Evolutionary conservation across 1,140 invertebrate genomes (phyloP).

Genomic region (Drosophila seguyi): DNA sequence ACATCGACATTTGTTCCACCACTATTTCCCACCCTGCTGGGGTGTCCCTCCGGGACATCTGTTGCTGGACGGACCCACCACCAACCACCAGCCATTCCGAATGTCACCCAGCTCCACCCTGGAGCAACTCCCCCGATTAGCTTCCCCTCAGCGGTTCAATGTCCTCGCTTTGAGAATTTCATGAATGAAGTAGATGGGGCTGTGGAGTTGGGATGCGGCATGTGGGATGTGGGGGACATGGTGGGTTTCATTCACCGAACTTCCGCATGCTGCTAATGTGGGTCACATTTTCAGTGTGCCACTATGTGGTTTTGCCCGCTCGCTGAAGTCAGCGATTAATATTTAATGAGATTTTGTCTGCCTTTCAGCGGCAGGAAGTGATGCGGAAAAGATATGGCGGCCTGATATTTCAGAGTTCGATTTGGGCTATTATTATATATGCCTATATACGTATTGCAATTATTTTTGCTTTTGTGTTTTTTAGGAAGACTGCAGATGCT

Average conservation of each 20-base stretch:
- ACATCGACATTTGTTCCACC: too few species aligned
- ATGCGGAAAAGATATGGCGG: background rate
- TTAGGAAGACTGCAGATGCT: too few species aligned
- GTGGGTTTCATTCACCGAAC: conserved; percentile 61
- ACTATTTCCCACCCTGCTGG: conserved; percentile 2
- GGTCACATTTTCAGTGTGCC: conserved; percentile 49
- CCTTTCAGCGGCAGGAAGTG: conserved; percentile 29
- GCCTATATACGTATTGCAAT: background rate
- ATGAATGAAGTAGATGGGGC: conserved; percentile 64
- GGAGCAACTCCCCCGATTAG: conserved; percentile 67
- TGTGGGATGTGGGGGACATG: background rate
- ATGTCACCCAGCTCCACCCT: background rate
- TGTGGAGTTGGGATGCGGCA: conserved; percentile 16
- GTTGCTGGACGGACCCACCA: conserved; percentile 29
- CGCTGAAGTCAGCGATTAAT: conserved; percentile 44
- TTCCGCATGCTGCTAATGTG: conserved; percentile 68
- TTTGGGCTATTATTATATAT: background rate
- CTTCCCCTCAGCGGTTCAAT: conserved; percentile 68
- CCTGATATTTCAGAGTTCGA: conserved; percentile 3
- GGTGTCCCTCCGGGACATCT: conserved; percentile 36
- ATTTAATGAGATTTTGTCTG: conserved; percentile 42
- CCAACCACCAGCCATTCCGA: conserved; percentile 5
- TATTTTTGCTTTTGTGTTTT: background rate
- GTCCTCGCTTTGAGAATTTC: conserved; percentile 64
- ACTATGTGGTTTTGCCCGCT: conserved; percentile 15